Evolutionary conservation across 2,113 vertebrate species (phyloP).

Genomic region (Oncorhynchus kisutch): DNA sequence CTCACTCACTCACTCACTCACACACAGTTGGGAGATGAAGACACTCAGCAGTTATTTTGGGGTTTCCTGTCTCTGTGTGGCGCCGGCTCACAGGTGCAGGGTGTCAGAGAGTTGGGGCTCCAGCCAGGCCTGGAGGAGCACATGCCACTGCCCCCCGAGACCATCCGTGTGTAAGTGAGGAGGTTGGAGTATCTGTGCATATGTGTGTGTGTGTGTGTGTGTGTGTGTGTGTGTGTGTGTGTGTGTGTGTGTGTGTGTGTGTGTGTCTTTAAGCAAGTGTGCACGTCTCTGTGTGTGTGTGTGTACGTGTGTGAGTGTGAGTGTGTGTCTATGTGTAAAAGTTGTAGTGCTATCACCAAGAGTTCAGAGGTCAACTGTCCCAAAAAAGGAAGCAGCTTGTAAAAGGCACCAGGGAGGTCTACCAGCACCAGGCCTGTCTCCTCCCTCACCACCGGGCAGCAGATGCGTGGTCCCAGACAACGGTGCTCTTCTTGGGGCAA

Average conservation of each 20-base stretch:
- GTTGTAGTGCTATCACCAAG: background rate
- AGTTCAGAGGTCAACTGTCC: background rate
- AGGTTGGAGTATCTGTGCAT: background rate
- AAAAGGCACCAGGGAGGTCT: slow-evolving; percentile 14
- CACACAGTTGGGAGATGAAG: slow-evolving; percentile 40
- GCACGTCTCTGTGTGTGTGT: slow-evolving; percentile 3
- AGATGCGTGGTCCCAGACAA: slow-evolving; percentile 51
- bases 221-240: slow-evolving; percentile 6
- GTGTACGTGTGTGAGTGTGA: background rate
- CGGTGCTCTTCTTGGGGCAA: slow-evolving; percentile 41
- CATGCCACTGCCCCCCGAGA: background rate
- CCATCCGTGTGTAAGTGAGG: background rate
- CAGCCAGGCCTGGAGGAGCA: background rate
- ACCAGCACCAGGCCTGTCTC: too few species aligned
- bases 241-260: background rate
- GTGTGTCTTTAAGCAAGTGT: slow-evolving; percentile 5
- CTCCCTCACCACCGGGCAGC: slow-evolving; percentile 36
- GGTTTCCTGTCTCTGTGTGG: slow-evolving; percentile 50
- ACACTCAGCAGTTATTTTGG: slow-evolving; percentile 58
- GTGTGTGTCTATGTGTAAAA: background rate
- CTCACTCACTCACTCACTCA: too few species aligned
- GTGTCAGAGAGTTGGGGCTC: slow-evolving; percentile 17
- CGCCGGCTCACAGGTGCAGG: slow-evolving; percentile 4
- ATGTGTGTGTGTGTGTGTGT: slow-evolving; percentile 15
- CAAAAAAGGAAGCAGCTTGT: background rate